phyloP scores from a whole-genome alignment of 2,888 invertebrate species.

The Clepsis dumicolana region DNA sequence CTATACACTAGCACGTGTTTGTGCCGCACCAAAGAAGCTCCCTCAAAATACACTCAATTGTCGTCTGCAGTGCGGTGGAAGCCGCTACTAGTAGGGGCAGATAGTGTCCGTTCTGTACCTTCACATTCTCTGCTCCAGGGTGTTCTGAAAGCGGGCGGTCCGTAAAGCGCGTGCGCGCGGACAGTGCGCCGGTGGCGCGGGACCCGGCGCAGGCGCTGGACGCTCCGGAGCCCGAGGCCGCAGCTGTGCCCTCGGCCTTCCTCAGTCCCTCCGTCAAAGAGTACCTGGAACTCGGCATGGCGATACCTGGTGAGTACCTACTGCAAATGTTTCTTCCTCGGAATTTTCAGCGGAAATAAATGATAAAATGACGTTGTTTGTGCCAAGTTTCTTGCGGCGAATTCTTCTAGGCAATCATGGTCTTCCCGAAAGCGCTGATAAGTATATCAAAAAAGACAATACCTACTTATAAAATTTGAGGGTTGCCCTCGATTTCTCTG shows the following conservation, averaged over 20 bases:
- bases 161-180: constrained; percentile 87
- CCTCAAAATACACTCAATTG: too few relatives aligned
- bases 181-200: constrained; percentile 63
- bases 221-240: constrained; percentile 70
- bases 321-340: not conserved
- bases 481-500: too few relatives aligned
- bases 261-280: constrained; percentile 94
- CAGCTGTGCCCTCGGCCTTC: constrained; percentile 90
- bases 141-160: constrained; percentile 88
- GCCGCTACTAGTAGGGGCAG: too few relatives aligned
- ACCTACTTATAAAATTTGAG: too few relatives aligned
- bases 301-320: constrained; percentile 91
- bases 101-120: too few relatives aligned
- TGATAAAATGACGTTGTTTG: not conserved
- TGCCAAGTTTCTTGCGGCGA: too few relatives aligned
- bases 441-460: too few relatives aligned
- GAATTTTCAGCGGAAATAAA: not conserved
- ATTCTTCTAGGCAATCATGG: too few relatives aligned
- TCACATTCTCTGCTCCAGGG: constrained; percentile 69
- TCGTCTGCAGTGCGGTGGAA: too few relatives aligned
- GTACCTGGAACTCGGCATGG: constrained; percentile 94
- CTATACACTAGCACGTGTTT: too few relatives aligned
- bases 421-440: too few relatives aligned
- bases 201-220: constrained; percentile 75
- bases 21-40: too few relatives aligned